Conservation (phyloP, 1,140 invertebrate species). For the Anagrus nilaparvatae region DNA sequence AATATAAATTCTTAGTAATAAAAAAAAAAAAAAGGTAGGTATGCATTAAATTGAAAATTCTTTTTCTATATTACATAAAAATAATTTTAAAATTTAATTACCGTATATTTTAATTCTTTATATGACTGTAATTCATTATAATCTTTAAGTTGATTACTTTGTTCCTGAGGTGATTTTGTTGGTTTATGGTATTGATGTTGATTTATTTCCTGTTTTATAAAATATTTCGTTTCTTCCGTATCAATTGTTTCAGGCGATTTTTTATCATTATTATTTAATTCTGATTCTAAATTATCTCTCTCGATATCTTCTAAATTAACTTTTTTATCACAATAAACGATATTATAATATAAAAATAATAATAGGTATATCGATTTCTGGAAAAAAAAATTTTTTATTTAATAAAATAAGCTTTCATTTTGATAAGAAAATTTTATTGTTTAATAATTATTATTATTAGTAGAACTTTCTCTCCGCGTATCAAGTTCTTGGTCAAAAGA, state of each 20-base stretch:
- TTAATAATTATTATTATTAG: too few species aligned
- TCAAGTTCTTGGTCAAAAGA: too few species aligned
- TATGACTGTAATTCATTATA: conserved; percentile 11
- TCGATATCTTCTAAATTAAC: conserved; percentile 36
- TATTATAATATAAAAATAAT: neutral
- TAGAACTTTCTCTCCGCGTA: too few species aligned
- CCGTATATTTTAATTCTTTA: conserved; percentile 14
- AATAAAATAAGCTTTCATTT: too few species aligned
- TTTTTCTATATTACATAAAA: too few species aligned
- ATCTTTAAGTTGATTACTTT: conserved; percentile 12
- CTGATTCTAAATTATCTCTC: conserved; percentile 31
- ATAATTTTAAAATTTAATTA: too few species aligned
- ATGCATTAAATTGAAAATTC: too few species aligned
- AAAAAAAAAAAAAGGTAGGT: too few species aligned
- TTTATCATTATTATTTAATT: conserved; percentile 22
- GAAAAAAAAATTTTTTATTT: too few species aligned
- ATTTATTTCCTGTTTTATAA: conserved; percentile 19
- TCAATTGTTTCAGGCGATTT: conserved; percentile 12
- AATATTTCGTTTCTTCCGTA: conserved; percentile 22
- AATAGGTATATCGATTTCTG: conserved; percentile 1
- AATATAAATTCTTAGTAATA: too few species aligned
- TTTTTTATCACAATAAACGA: conserved; percentile 26
- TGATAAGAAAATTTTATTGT: too few species aligned
- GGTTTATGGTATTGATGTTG: conserved; percentile 24
- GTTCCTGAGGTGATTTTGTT: conserved; percentile 7